Evolutionary conservation across 1,140 invertebrate genomes (phyloP).

Genomic region (Bombyx mandarina): DNA sequence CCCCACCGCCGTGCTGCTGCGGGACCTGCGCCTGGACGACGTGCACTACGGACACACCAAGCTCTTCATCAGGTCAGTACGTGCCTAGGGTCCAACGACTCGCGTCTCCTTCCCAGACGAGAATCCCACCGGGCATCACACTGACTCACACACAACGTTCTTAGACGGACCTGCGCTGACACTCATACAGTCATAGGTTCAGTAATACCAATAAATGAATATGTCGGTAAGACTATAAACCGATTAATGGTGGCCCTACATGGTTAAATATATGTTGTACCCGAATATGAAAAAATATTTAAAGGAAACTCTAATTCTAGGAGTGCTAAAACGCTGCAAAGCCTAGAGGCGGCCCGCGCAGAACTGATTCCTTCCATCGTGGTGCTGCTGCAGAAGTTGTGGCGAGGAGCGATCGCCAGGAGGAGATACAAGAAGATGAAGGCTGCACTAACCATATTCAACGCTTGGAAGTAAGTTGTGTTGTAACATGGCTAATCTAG

Average conservation of each 20-base stretch:
- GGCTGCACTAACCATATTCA: slow-evolving; percentile 86
- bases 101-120: too few species aligned
- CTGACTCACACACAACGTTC: too few species aligned
- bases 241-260: too few species aligned
- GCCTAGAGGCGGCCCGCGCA: slow-evolving; percentile 86
- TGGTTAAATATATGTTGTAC: too few species aligned
- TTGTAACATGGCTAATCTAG: too few species aligned
- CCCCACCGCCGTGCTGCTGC: slow-evolving; percentile 77
- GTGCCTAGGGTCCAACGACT: too few species aligned
- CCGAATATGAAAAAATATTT: too few species aligned
- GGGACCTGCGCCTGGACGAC: slow-evolving; percentile 84
- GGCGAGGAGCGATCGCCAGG: slow-evolving; percentile 87
- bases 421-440: slow-evolving; percentile 86
- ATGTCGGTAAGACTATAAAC: too few species aligned
- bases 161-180: slow-evolving; percentile 86
- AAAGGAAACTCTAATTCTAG: too few species aligned
- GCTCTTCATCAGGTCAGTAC: slow-evolving; percentile 85
- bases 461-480: slow-evolving; percentile 77
- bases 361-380: slow-evolving; percentile 91
- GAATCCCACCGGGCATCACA: too few species aligned
- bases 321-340: slow-evolving; percentile 88
- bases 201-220: too few species aligned
- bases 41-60: slow-evolving; percentile 96
- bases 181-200: slow-evolving; percentile 79
- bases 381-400: slow-evolving; percentile 93